These are phyloP conservation scores for Raja brachyura DNA, from an alignment of 2,113 vertebrate genomes.

Conservation along the genomic window DNA sequence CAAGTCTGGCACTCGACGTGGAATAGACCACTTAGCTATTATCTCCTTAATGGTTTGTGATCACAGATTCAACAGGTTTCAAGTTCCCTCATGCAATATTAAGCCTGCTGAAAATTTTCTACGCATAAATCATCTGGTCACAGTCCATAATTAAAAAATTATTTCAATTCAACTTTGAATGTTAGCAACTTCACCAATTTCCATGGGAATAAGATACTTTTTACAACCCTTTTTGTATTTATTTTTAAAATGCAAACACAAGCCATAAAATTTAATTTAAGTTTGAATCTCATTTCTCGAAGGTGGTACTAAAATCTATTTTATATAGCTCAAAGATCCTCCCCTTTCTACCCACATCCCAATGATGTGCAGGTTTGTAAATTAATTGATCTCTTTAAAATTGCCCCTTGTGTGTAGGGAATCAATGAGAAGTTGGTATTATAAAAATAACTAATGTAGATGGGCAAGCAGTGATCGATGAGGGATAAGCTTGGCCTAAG, in stretches of 20 bases:
- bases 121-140: not conserved
- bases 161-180: not conserved
- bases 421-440: too few species aligned
- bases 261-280: not conserved
- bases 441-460: too few species aligned
- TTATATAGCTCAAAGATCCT: not conserved
- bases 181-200: not conserved
- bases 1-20: not conserved
- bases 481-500: too few species aligned
- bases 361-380: too few species aligned
- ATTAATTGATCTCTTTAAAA: too few species aligned
- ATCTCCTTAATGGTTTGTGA: not conserved
- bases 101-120: not conserved
- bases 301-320: not conserved
- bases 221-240: not conserved
- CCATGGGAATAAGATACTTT: not conserved
- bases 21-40: not conserved
- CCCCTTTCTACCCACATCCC: too few species aligned
- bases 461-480: too few species aligned
- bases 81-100: not conserved
- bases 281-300: not conserved
- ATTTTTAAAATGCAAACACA: not conserved
- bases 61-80: not conserved
- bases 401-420: too few species aligned
- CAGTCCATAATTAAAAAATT: not conserved